Base-by-base conservation (phyloP, 2,888 invertebrate genomes). In the Auanema freiburgensis region DNA sequence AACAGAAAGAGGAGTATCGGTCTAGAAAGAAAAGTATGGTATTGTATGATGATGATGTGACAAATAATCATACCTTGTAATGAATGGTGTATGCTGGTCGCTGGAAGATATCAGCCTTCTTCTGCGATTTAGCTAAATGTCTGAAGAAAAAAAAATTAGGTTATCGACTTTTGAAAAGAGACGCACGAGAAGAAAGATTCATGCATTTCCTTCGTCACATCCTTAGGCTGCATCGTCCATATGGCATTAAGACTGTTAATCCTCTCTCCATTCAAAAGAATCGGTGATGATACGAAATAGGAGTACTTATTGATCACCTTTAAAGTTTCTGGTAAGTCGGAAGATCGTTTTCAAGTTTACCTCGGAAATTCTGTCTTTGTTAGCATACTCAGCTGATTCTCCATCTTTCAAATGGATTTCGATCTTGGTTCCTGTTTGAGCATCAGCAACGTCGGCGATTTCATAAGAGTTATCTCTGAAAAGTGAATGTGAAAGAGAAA, bases 231-330 rank as follows among this genome's bases (percentile, higher is more conserved):
- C 88, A 91, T 89, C 77, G 93, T 88, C 96, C 97, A 97, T 21
- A 97, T 80, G 14, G 79, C 79, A 42, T 77, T 75, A 69, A 78
- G 64, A 12, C 91, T 90, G 85, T 97, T 97, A 0, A 91, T 90
- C 84, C 90, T 90, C 76, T 90, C 90, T 65, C 92, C 92, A 85
- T 97, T 96, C 23, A 97, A 87, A 77, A 89, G 90, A 79, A 98
- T 93, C 0, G 95, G 92, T 78, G 91, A 91, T 41, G 93, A 92
- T 50, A 98, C 92, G 84, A 97, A 97, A 85, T 95, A 96, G 84
- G 95, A 96, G 87, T 97, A 97, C 84, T 95, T 95, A 83, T 91
- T 91, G 21, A 96, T 91, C 50, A 96, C 90, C 72, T 67, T 16
- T 55, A 57, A 10, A 50, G 11, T 10, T 16, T 12, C 10, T 50